These are phyloP conservation scores for Pachyseris speciosa DNA, from an alignment of 64 coral and sea anemone genomes.

Conservation along the genomic window DNA sequence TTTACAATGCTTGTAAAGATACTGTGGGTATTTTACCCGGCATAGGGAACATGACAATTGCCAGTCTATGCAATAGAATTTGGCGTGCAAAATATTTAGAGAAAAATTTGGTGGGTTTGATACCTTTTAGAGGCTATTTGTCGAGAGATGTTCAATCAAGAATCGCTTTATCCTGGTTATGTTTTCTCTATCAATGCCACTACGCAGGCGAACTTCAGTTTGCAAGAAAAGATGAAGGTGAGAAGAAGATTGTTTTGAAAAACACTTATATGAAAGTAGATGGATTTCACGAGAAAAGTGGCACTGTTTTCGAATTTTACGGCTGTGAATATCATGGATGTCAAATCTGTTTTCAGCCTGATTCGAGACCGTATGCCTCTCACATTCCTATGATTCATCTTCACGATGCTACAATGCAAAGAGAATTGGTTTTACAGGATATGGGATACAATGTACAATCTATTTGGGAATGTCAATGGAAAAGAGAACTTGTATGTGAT, in stretches of 20 bases:
- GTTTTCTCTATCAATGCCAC: not conserved
- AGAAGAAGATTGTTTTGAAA: not conserved
- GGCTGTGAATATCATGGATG: conserved; percentile 50
- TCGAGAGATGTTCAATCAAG: not conserved
- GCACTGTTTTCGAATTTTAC: conserved; percentile 1
- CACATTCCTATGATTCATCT: not conserved
- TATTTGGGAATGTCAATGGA: conserved; percentile 48
- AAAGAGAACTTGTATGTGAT: not conserved
- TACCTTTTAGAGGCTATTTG: not conserved
- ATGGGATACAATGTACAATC: not conserved
- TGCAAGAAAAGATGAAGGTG: not conserved
- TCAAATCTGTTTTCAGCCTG: not conserved
- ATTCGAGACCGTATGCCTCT: not conserved
- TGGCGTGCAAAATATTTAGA: not conserved
- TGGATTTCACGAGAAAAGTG: not conserved
- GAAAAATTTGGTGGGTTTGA: not conserved
- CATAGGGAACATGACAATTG: not conserved
- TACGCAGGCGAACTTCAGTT: not conserved
- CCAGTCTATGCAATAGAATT: conserved; percentile 4
- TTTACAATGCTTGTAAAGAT: too few relatives aligned
- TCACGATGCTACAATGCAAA: not conserved
- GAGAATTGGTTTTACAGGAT: too few relatives aligned
- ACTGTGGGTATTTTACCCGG: too few relatives aligned
- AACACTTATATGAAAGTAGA: not conserved
- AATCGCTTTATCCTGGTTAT: not conserved